Percentiles rank a stretch among this genome's conserved stretches.
These are phyloP conservation scores for Salminus brasiliensis DNA, from an alignment of 2,113 vertebrate genomes.

Conservation along the genomic window DNA sequence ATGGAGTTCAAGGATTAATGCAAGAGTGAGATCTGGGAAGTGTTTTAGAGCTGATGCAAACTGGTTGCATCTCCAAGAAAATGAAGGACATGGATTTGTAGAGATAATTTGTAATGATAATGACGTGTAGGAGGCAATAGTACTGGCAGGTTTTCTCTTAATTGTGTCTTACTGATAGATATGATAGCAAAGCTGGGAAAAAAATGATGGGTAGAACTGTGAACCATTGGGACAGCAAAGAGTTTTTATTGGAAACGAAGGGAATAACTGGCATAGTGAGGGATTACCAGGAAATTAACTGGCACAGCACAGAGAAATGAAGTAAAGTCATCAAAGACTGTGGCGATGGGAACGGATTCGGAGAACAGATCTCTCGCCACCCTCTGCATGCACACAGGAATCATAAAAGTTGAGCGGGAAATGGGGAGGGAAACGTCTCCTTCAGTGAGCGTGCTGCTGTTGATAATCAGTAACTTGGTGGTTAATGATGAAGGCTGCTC, in stretches of 20 bases:
- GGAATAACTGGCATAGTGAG: not conserved
- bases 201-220: not conserved
- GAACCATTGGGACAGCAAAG: not conserved
- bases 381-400: conserved; percentile 2
- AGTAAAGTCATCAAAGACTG: not conserved
- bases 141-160: not conserved
- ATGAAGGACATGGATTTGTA: not conserved
- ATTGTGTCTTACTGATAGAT: not conserved
- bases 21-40: conserved; percentile 33
- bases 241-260: not conserved
- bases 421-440: not conserved
- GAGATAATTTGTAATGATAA: no score
- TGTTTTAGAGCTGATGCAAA: conserved; percentile 14
- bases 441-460: not conserved
- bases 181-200: not conserved
- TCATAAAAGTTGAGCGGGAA: conserved; percentile 19
- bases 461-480: conserved; percentile 50
- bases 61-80: not conserved
- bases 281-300: not conserved
- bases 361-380: not conserved
- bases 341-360: not conserved
- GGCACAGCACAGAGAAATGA: not conserved
- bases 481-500: conserved; percentile 37
- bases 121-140: not conserved
- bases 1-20: conserved; percentile 39